phyloP scores from a whole-genome alignment of 2,888 invertebrate species.

The Eueremaeus valkanovi region DNA sequence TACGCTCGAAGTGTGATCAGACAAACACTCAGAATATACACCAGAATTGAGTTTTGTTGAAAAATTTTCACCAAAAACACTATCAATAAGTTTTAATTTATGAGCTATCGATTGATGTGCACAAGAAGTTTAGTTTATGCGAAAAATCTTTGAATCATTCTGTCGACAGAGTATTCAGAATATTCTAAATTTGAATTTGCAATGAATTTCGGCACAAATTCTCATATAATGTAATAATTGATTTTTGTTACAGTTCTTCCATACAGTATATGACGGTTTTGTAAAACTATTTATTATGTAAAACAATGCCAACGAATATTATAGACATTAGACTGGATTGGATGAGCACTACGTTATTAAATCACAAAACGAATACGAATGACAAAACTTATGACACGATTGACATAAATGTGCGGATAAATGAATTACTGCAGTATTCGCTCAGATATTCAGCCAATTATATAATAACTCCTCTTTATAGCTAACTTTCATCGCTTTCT shows the following conservation, averaged over 20 bases:
- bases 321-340: background rate
- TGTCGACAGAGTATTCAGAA: background rate
- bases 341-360: background rate
- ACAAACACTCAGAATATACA: background rate
- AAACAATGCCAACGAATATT: background rate
- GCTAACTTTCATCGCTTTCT: background rate
- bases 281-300: background rate
- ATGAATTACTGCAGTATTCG: background rate
- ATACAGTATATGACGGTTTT: too few species aligned
- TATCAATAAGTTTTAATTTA: background rate
- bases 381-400: slow-evolving; percentile 4
- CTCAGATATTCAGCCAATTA: background rate
- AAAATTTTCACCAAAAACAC: background rate
- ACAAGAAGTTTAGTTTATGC: too few species aligned
- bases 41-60: background rate
- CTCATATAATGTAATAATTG: too few species aligned
- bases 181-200: background rate
- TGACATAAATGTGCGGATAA: background rate
- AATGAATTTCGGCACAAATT: too few species aligned
- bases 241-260: too few species aligned
- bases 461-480: background rate
- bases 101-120: background rate
- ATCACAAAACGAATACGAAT: slow-evolving; percentile 11
- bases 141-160: background rate
- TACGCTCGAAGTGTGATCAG: background rate